Percentiles rank a stretch among this genome's conserved stretches.
These are phyloP conservation scores for Sphenopsis melanotis DNA, from an alignment of 2,797 vertebrate species.

Conservation along the genomic window DNA sequence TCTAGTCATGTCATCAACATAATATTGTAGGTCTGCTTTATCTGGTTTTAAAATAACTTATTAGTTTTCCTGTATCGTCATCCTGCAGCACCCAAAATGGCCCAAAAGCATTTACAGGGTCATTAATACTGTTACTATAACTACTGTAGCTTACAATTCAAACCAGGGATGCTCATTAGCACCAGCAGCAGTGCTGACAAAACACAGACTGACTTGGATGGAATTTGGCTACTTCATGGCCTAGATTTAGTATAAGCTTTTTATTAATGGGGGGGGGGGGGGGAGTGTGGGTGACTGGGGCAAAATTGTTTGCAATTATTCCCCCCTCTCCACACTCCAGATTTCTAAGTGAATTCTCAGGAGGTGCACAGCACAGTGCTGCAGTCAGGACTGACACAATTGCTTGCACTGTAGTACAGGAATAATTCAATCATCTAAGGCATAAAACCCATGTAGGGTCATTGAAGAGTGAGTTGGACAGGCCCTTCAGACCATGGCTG, in stretches of 20 bases:
- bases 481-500: not conserved
- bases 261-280: not conserved
- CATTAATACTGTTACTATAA: conserved; percentile 18
- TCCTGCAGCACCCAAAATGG: not conserved
- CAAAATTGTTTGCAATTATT: not conserved
- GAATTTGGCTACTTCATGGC: not conserved
- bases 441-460: not conserved
- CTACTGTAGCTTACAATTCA: not conserved
- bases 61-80: not conserved
- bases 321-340: not conserved
- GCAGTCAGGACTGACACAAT: rapidly evolving
- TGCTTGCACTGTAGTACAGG: not conserved
- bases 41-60: not conserved
- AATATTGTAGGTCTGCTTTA: not conserved
- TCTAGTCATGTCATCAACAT: not conserved
- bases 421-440: not conserved
- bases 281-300: not conserved
- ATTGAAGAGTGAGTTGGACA: not conserved
- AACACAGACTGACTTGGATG: not conserved
- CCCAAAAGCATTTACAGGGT: not conserved
- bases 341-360: not conserved
- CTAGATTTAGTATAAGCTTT: not conserved
- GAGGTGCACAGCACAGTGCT: not conserved
- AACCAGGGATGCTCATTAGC: not conserved
- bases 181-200: not conserved